phyloP scores from a whole-genome alignment of 2,113 vertebrate genomes.

The Haemorhous mexicanus region DNA sequence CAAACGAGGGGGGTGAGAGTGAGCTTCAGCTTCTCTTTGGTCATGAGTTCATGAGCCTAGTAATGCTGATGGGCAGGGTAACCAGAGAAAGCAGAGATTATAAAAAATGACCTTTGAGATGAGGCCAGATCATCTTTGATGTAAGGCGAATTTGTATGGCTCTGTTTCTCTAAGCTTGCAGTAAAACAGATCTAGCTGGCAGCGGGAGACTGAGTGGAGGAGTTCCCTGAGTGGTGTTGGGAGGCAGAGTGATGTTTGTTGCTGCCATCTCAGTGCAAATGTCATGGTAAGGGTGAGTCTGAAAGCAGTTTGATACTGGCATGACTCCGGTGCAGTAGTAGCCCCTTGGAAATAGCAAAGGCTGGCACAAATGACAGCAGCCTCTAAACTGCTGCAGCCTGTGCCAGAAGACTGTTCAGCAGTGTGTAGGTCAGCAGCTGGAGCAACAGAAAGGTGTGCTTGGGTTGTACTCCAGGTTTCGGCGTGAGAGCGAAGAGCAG shows the following conservation, averaged over 20 bases:
- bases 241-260: not conserved
- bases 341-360: not conserved
- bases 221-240: not conserved
- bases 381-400: not conserved
- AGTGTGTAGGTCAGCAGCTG: accelerated
- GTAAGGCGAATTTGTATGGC: not conserved
- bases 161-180: not conserved
- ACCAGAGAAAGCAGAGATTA: not conserved
- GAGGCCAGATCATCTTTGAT: not conserved
- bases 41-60: constrained; percentile 15
- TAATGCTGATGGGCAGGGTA: not conserved
- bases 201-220: not conserved
- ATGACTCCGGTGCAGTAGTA: not conserved
- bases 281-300: not conserved
- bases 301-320: not conserved
- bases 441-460: not conserved
- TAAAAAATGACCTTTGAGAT: not conserved
- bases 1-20: not conserved
- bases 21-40: not conserved
- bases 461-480: not conserved
- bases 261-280: not conserved
- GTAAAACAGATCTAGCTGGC: not conserved
- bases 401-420: not conserved
- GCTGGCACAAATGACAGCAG: not conserved
- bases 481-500: not conserved